Base-by-base conservation (phyloP, 2,113 vertebrate genomes). In the Hylia prasina region DNA sequence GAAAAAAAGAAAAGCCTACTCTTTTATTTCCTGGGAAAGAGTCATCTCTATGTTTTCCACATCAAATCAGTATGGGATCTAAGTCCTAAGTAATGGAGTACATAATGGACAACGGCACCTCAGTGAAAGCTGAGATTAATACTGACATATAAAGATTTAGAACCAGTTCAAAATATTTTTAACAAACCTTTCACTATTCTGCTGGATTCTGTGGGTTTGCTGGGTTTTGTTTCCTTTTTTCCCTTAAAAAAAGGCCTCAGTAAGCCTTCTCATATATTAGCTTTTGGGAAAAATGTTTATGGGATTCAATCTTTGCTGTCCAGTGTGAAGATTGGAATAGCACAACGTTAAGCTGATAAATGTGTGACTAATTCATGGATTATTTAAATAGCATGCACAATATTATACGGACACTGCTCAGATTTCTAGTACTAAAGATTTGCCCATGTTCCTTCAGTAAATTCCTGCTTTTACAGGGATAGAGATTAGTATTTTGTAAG, bases 281-380 rank as follows among this genome's bases (percentile, higher is more conserved):
- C 47, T 84, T 87, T 78, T 40, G 66, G 45, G 31, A 88, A 87
- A 94, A 89, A n/a, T 1, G 0, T 75, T 80, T 92, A 61, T 45
- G 39, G 33, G 85, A 76, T 61, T 51, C 39, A 47, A 0, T 28
- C 24, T 70, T 65, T 91, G 76, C 82, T 92, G 77, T 45, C 31
- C 48, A 91, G 33, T 48, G 61, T 53, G 47, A 87, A 83, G 86
- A 66, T 90, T 24, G 80, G 75, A 95, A 72, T 17, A 76, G 48
- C 21, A 3, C 23, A 92, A 95, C 1, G 2, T 63, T 77, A 86
- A 85, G 12, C 60, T 94, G 78, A 82, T 87, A 80, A 87, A 94
- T 42, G 95, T 73, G 89, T 95, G 93, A 96, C 97, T 91, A 96
- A 97, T 96, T 84, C 44, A 76, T 1, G 47, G 88, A 94, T 95